phyloP scores from a whole-genome alignment of 2,113 vertebrate genomes.

The Etia nguti region DNA sequence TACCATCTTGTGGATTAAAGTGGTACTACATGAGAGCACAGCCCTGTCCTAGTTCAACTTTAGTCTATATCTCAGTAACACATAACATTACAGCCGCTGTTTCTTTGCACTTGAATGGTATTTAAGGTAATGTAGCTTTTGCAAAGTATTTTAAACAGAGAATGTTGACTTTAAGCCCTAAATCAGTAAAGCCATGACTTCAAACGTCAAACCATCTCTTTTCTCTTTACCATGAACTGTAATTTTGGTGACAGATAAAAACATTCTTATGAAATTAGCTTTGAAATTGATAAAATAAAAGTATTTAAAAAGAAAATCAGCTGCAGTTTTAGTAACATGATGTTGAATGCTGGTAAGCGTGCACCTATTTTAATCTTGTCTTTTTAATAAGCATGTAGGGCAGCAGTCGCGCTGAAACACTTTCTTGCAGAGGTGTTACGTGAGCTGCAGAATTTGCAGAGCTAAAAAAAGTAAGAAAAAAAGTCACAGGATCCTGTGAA shows the following conservation, averaged over 20 bases:
- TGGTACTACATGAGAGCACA: not conserved
- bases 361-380: not conserved
- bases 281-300: not conserved
- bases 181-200: not conserved
- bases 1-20: not conserved
- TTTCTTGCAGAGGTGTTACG: not conserved
- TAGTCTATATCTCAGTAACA: not conserved
- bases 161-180: not conserved
- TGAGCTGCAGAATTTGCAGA: not conserved
- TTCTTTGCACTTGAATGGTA: not conserved
- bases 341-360: fast-evolving
- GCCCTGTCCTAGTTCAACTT: not conserved
- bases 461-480: not conserved
- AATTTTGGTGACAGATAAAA: not conserved
- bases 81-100: not conserved
- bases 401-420: not conserved
- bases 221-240: not conserved
- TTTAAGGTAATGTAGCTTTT: not conserved
- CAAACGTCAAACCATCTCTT: not conserved
- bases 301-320: not conserved
- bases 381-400: not conserved
- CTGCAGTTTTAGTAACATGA: fast-evolving
- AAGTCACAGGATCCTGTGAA: not conserved
- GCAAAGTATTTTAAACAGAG: not conserved
- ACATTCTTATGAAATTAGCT: not conserved